Evolutionary conservation across 2,888 invertebrate species (phyloP).

Genomic region (Leucozona laternaria): DNA sequence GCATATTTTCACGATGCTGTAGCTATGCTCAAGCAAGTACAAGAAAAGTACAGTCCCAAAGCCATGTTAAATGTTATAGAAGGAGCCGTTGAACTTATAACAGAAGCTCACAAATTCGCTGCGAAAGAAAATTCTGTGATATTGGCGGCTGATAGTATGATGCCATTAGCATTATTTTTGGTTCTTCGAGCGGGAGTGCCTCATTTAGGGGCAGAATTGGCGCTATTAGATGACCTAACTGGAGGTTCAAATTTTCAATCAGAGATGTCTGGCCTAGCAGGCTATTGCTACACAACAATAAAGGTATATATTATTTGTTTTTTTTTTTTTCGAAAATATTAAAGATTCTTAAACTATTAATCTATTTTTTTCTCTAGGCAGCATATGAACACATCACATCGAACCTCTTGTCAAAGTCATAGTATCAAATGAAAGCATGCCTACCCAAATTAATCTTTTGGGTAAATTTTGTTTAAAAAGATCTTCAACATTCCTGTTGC

Average conservation of each 20-base stretch:
- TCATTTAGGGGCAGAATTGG: slow-evolving; percentile 83
- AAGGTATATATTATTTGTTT: slow-evolving; percentile 77
- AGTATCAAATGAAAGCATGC: slow-evolving; percentile 34
- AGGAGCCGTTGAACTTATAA: slow-evolving; percentile 81
- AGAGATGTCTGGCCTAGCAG: slow-evolving; percentile 83
- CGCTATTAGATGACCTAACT: slow-evolving; percentile 83
- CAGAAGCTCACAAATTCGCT: slow-evolving; percentile 81
- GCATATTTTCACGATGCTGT: slow-evolving; percentile 80
- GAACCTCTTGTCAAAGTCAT: slow-evolving; percentile 77
- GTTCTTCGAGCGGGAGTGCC: slow-evolving; percentile 83
- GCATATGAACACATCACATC: slow-evolving; percentile 82
- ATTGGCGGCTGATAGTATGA: slow-evolving; percentile 82
- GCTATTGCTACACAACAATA: slow-evolving; percentile 83
- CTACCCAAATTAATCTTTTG: slow-evolving; percentile 17
- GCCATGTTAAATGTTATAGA: slow-evolving; percentile 83
- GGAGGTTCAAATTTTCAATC: slow-evolving; percentile 82
- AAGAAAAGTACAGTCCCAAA: slow-evolving; percentile 83
- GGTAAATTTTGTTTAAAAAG: background rate
- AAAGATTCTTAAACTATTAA: background rate
- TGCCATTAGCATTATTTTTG: slow-evolving; percentile 82
- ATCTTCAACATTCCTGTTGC: slow-evolving; percentile 52
- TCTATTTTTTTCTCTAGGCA: slow-evolving; percentile 78
- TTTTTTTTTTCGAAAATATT: background rate
- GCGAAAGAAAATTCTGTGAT: slow-evolving; percentile 79
- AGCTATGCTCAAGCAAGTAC: slow-evolving; percentile 81